Evolutionary conservation across 1,140 invertebrate genomes (phyloP).

Genomic region (Hypothenemus hampei): DNA sequence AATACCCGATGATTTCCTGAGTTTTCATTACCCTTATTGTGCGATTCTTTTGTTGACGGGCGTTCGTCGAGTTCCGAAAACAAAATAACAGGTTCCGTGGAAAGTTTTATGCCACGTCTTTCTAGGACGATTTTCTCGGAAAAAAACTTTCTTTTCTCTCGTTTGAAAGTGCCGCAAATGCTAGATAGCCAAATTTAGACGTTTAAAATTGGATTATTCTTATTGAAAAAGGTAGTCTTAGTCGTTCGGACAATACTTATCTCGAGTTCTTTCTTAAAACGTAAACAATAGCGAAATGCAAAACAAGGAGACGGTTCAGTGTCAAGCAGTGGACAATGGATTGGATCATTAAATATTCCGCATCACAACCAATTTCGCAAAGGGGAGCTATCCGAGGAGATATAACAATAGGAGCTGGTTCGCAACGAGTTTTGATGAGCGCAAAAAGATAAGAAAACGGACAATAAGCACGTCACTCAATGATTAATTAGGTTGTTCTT

Average conservation of each 20-base stretch:
- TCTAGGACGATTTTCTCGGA: too few relatives aligned
- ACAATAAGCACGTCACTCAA: slow-evolving; percentile 34
- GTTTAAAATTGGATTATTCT: slow-evolving; percentile 26
- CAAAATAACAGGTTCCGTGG: slow-evolving; percentile 30
- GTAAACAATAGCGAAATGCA: slow-evolving; percentile 35
- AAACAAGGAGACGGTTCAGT: slow-evolving; percentile 33
- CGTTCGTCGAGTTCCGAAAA: slow-evolving; percentile 7
- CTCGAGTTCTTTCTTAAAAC: slow-evolving; percentile 19
- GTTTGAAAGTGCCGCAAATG: too few relatives aligned
- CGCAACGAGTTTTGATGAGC: slow-evolving; percentile 34
- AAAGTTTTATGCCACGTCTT: slow-evolving; percentile 25
- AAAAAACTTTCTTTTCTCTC: too few relatives aligned
- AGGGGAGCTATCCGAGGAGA: slow-evolving; percentile 34
- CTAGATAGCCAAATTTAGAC: slow-evolving; percentile 16
- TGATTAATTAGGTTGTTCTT: slow-evolving; percentile 35
- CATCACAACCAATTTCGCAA: slow-evolving; percentile 39
- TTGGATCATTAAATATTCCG: slow-evolving; percentile 39
- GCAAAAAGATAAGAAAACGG: slow-evolving; percentile 29
- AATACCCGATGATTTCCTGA: slow-evolving; percentile 41
- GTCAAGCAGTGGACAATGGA: slow-evolving; percentile 36
- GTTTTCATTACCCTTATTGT: slow-evolving; percentile 44
- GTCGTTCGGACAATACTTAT: slow-evolving; percentile 26
- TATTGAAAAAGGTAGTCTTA: slow-evolving; percentile 17
- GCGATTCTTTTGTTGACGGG: slow-evolving; percentile 32
- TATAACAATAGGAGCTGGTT: slow-evolving; percentile 38